Conservation (phyloP, 2,888 invertebrate species). For the Parochlus steinenii region DNA sequence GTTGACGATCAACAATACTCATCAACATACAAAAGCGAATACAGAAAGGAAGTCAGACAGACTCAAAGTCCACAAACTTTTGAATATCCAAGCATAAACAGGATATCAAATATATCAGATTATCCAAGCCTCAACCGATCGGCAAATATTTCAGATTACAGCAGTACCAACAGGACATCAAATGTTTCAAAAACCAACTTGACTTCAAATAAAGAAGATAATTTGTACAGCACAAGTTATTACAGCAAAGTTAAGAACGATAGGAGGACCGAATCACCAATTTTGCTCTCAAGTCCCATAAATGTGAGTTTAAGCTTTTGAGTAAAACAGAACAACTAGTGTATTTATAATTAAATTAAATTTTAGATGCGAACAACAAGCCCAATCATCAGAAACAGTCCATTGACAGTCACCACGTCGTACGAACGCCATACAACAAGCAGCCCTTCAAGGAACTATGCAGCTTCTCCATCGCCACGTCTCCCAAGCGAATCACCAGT, state of each 20-base stretch:
- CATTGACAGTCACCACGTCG: constrained; percentile 28
- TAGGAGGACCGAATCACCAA: constrained; percentile 16
- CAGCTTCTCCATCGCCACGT: constrained; percentile 26
- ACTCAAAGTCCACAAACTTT: constrained; percentile 8
- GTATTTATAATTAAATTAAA: constrained; percentile 3
- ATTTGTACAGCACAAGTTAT: constrained; percentile 14
- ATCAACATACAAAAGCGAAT: constrained; percentile 23
- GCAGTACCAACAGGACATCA: too few species aligned
- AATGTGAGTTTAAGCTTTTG: constrained; percentile 23
- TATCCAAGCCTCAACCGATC: too few species aligned
- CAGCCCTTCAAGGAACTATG: constrained; percentile 25
- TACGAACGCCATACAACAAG: constrained; percentile 24
- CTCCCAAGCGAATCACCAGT: constrained; percentile 33
- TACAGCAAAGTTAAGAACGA: constrained; percentile 16
- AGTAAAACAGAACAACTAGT: too few species aligned
- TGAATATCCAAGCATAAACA: constrained; percentile 6
- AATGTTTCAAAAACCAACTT: constrained; percentile 11
- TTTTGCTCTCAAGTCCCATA: constrained; percentile 29
- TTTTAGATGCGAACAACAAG: constrained; percentile 25
- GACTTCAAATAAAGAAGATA: constrained; percentile 9
- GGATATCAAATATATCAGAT: too few species aligned
- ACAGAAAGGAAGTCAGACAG: constrained; percentile 14
- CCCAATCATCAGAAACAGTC: constrained; percentile 26
- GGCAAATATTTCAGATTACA: too few species aligned
- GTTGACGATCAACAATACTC: constrained; percentile 18